Evolutionary conservation across 2,888 invertebrate genomes (phyloP), one percentile per base, ranked within the genome.

Genomic region (Alviniconcha strummeri): DNA sequence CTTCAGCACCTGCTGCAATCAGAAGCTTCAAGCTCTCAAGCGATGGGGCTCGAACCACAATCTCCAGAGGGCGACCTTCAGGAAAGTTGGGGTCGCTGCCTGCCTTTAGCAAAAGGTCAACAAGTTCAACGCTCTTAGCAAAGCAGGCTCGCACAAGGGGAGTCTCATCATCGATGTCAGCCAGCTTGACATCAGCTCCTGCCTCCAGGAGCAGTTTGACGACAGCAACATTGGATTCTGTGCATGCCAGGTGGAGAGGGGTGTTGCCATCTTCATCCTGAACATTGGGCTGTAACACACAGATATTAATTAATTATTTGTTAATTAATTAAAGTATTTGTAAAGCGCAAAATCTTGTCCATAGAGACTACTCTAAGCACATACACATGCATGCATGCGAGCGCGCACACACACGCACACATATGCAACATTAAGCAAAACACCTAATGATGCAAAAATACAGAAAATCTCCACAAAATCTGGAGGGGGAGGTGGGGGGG

Each of bases 171-270:
- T 86, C 83, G 15, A 82, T 76, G 67, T 86, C 83, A 9, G 17
- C 69, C 3, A 82, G 75, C 17, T 83, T 84, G 7, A 85, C 82
- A 67, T 82, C 84, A 8, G 84, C 86, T 19, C 85, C 83, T n/a
- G 84, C 52, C 19, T 84, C 83, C 57, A 87, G 36, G 13, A 87
- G 81, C 57, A 75, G 78, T 60, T 84, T 80, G 13, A 84, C 85
- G 0, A 86, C 86, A 36, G 83, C 79, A 9, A 86, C 81, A 67
- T 87, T 85, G 78, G 81, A 80, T 19, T 81, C 75, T 17, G 84
- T 78, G 67, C 86, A 86, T 7, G 87, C 86, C 17, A 85, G 71
- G 76, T 87, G 86, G n/a, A 87, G 78, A 13, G 81, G 82, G 64
- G 86, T 80, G 72, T 83, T 80, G 11, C 87, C 86, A 19, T 82